These are phyloP conservation scores for Chironomus riparius DNA, from an alignment of 2,888 invertebrate species.

Conservation along the genomic window DNA sequence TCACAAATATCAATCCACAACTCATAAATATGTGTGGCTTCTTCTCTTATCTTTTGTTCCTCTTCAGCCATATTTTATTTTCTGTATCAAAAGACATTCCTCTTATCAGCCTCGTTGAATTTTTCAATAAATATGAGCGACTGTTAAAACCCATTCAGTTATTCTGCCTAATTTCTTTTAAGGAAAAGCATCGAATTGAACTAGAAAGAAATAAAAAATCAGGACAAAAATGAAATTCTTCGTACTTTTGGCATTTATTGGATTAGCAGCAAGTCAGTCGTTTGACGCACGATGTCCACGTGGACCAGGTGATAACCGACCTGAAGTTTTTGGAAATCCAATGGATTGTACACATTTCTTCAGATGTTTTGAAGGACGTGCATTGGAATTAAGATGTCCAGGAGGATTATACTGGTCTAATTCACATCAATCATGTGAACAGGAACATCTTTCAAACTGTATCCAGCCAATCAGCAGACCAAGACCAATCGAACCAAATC, in stretches of 20 bases:
- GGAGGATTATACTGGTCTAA: background rate
- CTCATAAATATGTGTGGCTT: too few relatives aligned
- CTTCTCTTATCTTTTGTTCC: too few relatives aligned
- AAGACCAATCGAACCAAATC: background rate
- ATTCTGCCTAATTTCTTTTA: background rate
- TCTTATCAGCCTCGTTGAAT: background rate
- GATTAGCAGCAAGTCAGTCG: background rate
- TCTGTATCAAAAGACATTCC: background rate
- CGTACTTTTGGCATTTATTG: background rate
- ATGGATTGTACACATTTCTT: background rate
- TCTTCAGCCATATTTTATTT: too few relatives aligned
- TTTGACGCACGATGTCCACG: background rate
- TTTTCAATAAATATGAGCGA: conserved; percentile 19
- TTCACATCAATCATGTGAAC: background rate
- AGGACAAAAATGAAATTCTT: conserved; percentile 8
- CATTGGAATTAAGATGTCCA: conserved; percentile 5
- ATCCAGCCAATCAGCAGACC: background rate
- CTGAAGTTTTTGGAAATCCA: background rate
- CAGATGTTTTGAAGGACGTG: background rate
- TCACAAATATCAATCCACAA: too few relatives aligned
- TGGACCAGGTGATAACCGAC: background rate
- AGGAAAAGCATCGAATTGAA: background rate
- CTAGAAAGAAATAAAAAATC: background rate
- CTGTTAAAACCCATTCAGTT: background rate
- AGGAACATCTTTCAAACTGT: background rate